These are phyloP conservation scores for Chionoecetes opilio DNA, from an alignment of 1,140 invertebrate species.

Conservation along the genomic window DNA sequence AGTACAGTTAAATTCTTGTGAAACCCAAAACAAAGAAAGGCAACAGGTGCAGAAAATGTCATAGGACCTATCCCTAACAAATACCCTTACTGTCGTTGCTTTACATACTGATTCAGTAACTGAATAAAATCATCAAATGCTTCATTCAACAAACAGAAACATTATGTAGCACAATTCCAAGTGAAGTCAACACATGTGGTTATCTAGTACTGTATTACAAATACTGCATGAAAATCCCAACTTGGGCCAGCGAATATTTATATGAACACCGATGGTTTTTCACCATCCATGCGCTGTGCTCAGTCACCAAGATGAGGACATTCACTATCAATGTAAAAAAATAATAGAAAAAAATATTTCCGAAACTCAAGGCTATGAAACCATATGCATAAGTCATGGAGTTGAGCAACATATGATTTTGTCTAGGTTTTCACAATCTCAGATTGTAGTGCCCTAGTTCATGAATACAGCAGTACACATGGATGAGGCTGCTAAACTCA, in stretches of 20 bases:
- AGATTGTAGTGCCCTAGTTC: background rate
- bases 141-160: background rate
- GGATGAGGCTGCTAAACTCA: slow-evolving; percentile 5
- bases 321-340: background rate
- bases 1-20: background rate
- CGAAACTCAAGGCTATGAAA: background rate
- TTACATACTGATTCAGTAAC: background rate
- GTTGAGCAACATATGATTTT: slow-evolving; percentile 11
- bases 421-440: background rate
- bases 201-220: background rate
- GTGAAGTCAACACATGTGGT: background rate
- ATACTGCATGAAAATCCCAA: slow-evolving; percentile 13
- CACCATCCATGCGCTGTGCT: background rate
- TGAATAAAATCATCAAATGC: background rate
- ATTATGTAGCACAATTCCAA: background rate
- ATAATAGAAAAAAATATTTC: slow-evolving; percentile 9
- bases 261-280: background rate
- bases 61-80: background rate
- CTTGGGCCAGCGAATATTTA: background rate
- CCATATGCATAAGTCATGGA: slow-evolving; percentile 15
- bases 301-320: background rate
- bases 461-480: background rate
- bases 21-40: background rate
- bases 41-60: background rate
- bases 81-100: background rate